Evolutionary conservation across 2,888 invertebrate genomes (phyloP).

Genomic region (Harmothoe impar): DNA sequence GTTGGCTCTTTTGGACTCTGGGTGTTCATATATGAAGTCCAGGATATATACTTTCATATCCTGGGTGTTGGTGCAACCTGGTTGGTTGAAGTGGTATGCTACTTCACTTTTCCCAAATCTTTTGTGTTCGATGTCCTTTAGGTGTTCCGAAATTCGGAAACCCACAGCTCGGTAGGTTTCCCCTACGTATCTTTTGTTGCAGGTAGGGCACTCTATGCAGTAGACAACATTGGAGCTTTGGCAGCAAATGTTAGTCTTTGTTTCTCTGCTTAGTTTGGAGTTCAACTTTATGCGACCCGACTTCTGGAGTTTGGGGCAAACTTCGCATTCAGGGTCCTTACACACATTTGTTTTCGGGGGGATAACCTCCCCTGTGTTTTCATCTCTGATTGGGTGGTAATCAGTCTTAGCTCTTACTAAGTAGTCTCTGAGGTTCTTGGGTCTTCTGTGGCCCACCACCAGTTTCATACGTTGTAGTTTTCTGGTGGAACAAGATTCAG

Average conservation of each 20-base stretch:
- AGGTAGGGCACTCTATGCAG: neutral
- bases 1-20: neutral
- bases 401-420: neutral
- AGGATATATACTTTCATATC: neutral
- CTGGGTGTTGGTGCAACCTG: neutral
- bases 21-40: slow-evolving; percentile 6
- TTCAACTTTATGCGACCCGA: too few species aligned
- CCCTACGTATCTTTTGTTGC: neutral
- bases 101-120: neutral
- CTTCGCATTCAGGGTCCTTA: neutral
- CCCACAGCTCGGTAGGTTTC: neutral
- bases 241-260: neutral
- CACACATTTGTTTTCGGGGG: neutral
- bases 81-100: neutral
- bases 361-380: neutral
- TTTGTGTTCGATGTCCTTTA: neutral
- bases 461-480: neutral
- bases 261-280: neutral
- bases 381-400: neutral
- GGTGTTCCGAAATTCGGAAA: neutral
- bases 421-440: neutral
- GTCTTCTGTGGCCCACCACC: neutral
- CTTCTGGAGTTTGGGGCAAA: neutral
- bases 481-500: neutral
- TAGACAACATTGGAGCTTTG: neutral